Conservation (phyloP, 2,888 invertebrate genomes). For the Netelia melanura region DNA sequence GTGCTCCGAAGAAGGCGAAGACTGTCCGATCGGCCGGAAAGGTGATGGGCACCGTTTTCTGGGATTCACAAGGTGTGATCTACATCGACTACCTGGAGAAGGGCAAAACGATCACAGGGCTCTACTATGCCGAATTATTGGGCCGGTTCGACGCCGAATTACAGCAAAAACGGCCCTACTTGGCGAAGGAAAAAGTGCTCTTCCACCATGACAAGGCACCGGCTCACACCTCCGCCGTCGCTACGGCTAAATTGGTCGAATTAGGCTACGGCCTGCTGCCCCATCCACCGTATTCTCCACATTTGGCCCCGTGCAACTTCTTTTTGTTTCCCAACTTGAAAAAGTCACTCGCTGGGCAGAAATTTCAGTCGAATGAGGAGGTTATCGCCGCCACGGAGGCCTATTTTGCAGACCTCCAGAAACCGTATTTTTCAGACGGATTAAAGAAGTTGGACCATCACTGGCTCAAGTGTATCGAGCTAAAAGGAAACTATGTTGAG, state of each 20-base stretch:
- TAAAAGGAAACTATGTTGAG: conserved; percentile 62
- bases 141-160: conserved; percentile 43
- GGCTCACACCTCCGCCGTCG: conserved; percentile 33
- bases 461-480: conserved; percentile 56
- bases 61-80: conserved; percentile 70
- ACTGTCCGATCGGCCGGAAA: conserved; percentile 57
- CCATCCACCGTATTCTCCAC: conserved; percentile 72
- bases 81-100: conserved; percentile 74
- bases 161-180: conserved; percentile 32
- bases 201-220: conserved; percentile 64
- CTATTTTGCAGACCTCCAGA: conserved; percentile 48
- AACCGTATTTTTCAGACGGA: conserved; percentile 62
- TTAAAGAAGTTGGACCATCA: conserved; percentile 66
- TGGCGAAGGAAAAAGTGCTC: conserved; percentile 60
- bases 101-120: conserved; percentile 61
- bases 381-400: conserved; percentile 46
- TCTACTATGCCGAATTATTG: conserved; percentile 41
- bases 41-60: conserved; percentile 74
- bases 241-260: conserved; percentile 47
- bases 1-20: conserved; percentile 65
- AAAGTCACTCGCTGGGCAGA: conserved; percentile 67
- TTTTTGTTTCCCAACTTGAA: conserved; percentile 70
- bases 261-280: conserved; percentile 46
- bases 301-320: conserved; percentile 75
- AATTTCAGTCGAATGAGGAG: conserved; percentile 68